Percentiles rank a stretch among this genome's conserved stretches.
Evolutionary conservation across 2,888 invertebrate species (phyloP).

Genomic region (Melanchra persicariae): DNA sequence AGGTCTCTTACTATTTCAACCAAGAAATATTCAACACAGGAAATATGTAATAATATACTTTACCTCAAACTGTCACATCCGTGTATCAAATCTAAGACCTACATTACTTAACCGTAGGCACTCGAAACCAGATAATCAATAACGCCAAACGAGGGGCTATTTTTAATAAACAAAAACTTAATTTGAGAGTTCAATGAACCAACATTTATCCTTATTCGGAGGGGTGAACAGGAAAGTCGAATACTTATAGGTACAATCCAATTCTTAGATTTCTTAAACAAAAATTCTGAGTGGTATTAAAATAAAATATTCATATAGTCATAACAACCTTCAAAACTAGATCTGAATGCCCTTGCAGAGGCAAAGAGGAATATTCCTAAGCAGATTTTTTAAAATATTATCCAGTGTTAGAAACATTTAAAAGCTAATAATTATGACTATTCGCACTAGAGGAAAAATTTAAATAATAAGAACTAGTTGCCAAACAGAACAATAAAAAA

Average conservation of each 20-base stretch:
- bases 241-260: conserved; percentile 2
- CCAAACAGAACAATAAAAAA: not conserved
- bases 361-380: not conserved
- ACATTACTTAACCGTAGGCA: not conserved
- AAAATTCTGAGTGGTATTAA: not conserved
- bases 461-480: not conserved
- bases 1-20: not conserved
- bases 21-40: too few species aligned
- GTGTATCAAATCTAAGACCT: not conserved
- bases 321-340: not conserved
- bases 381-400: not conserved
- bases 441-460: not conserved
- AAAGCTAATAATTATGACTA: not conserved
- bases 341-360: not conserved
- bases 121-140: not conserved
- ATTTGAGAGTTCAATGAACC: not conserved
- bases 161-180: not conserved
- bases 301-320: not conserved
- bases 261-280: conserved; percentile 9
- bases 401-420: not conserved
- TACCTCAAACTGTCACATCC: too few species aligned
- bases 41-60: not conserved
- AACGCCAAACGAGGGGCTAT: not conserved
- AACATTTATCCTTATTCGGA: not conserved
- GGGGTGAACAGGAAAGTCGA: conserved; percentile 8